Evolutionary conservation across 2,797 vertebrate genomes (phyloP).

Genomic region (Phalanger gymnotis): DNA sequence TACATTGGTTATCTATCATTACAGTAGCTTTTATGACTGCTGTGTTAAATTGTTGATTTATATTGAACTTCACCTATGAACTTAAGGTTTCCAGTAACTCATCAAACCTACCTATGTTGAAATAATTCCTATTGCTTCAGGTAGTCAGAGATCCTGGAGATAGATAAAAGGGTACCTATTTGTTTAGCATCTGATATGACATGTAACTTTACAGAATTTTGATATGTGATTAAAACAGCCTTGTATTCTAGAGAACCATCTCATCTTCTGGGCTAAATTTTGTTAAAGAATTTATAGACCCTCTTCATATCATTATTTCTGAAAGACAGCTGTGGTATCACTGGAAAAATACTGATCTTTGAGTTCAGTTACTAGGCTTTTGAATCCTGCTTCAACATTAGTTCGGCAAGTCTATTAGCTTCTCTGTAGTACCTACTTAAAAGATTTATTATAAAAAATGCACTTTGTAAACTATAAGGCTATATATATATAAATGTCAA

Average conservation of each 20-base stretch:
- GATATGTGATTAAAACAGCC: conserved; percentile 23
- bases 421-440: neutral
- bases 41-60: no score
- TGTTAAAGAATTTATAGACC: neutral
- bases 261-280: neutral
- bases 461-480: neutral
- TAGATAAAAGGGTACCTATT: conserved; percentile 15
- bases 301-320: neutral
- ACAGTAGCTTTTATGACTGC: no score
- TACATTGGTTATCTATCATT: neutral
- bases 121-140: conserved; percentile 37
- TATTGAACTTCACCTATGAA: no score
- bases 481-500: neutral
- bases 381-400: neutral
- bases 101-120: neutral
- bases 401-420: neutral
- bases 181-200: conserved; percentile 21
- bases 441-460: neutral
- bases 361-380: neutral
- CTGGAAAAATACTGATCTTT: neutral
- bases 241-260: neutral
- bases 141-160: conserved; percentile 36
- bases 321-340: neutral
- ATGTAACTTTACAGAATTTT: neutral
- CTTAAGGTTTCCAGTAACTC: neutral